These are phyloP conservation scores for Andrena praecox DNA, from an alignment of 2,888 invertebrate species.

Conservation along the genomic window DNA sequence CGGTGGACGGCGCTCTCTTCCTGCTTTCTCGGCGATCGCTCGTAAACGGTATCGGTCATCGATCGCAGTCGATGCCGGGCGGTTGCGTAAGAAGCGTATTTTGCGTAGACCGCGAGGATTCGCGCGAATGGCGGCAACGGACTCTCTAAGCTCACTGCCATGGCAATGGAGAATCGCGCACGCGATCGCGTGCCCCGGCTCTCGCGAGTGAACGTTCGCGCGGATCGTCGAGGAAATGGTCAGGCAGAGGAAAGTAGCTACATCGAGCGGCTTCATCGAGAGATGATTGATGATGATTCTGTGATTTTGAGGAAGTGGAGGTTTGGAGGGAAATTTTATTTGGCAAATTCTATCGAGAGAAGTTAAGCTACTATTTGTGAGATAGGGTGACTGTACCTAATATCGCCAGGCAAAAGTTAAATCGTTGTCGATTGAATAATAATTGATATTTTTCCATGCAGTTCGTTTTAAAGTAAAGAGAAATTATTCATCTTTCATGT, in stretches of 20 bases:
- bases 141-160: conserved; percentile 43
- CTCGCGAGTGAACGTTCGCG: conserved; percentile 25
- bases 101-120: background rate
- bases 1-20: background rate
- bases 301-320: too few relatives aligned
- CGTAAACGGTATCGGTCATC: background rate
- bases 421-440: too few relatives aligned
- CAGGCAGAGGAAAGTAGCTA: conserved; percentile 80
- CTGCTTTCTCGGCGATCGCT: conserved; percentile 31
- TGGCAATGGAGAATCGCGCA: conserved; percentile 25
- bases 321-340: too few relatives aligned
- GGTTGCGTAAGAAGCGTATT: conserved; percentile 33
- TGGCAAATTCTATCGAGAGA: too few relatives aligned
- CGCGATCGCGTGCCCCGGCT: conserved; percentile 46
- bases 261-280: too few relatives aligned
- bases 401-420: too few relatives aligned
- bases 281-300: too few relatives aligned
- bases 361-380: too few relatives aligned
- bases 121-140: background rate
- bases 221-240: conserved; percentile 74
- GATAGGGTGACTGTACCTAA: too few relatives aligned
- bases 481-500: too few relatives aligned
- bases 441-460: too few relatives aligned
- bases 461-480: too few relatives aligned
- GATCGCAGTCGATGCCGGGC: background rate